These are phyloP conservation scores for Callimorpha dominula DNA, from an alignment of 2,888 invertebrate genomes.

Conservation along the genomic window DNA sequence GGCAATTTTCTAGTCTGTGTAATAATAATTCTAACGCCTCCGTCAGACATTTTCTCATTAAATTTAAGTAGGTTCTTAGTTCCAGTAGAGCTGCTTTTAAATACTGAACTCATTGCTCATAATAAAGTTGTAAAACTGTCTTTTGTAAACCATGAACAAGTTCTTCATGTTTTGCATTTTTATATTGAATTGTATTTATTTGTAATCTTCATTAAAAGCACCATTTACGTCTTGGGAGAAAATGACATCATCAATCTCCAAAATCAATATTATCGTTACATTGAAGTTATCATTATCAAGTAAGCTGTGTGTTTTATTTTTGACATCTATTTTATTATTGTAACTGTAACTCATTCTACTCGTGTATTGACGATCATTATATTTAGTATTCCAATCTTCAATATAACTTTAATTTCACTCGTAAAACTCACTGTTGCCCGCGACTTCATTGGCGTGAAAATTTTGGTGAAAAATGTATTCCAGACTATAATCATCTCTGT, in stretches of 20 bases:
- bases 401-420: slow-evolving; percentile 2
- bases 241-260: neutral
- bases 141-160: slow-evolving; percentile 48
- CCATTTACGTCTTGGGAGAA: no score
- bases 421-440: no score
- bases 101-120: slow-evolving; percentile 55
- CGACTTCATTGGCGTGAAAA: no score
- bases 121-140: slow-evolving; percentile 59
- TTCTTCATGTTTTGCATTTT: neutral
- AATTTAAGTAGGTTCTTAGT: slow-evolving; percentile 62
- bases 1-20: slow-evolving; percentile 53
- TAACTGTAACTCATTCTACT: no score
- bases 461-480: no score
- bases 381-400: neutral
- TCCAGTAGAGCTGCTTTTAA: slow-evolving; percentile 58
- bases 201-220: no score
- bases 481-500: no score
- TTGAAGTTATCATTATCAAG: no score
- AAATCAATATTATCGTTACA: neutral
- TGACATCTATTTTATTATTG: no score
- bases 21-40: slow-evolving; percentile 55
- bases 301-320: neutral
- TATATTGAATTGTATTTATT: no score
- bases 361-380: neutral
- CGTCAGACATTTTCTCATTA: slow-evolving; percentile 56